A percentile compares a stretch with the other conserved stretches of the same genome.
Conservation (phyloP, 2,113 vertebrate species). For the Rhinoptilus africanus region DNA sequence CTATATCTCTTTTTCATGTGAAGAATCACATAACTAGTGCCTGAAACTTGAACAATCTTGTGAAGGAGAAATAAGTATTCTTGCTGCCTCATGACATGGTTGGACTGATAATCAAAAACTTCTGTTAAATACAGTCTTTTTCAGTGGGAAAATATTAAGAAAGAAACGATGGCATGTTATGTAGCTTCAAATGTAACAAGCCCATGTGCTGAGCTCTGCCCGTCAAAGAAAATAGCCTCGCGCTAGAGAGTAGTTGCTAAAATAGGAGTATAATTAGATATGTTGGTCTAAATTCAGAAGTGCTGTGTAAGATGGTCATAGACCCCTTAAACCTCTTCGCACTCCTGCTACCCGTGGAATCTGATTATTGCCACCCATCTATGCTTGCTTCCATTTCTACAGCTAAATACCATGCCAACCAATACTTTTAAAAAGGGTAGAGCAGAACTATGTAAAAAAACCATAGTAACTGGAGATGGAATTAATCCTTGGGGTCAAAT, state of each 20-base stretch:
- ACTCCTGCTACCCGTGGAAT: background rate
- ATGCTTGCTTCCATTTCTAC: background rate
- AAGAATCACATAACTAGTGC: background rate
- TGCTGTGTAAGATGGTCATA: background rate
- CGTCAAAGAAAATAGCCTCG: background rate
- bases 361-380: background rate
- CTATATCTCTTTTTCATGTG: background rate
- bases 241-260: background rate
- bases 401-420: background rate
- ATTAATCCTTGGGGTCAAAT: background rate
- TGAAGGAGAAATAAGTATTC: background rate
- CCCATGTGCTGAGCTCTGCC: background rate
- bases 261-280: background rate
- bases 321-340: background rate
- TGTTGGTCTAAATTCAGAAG: constrained; percentile 29
- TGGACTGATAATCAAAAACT: background rate
- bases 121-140: background rate
- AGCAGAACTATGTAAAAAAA: background rate
- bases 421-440: background rate
- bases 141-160: background rate
- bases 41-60: background rate
- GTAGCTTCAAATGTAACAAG: background rate
- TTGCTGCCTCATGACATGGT: background rate
- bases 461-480: background rate
- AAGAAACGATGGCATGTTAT: fast-evolving